Percentiles rank a stretch among this genome's conserved stretches.
Evolutionary conservation across 2,888 invertebrate species (phyloP).

Genomic region (Megalurothrips usitatus): DNA sequence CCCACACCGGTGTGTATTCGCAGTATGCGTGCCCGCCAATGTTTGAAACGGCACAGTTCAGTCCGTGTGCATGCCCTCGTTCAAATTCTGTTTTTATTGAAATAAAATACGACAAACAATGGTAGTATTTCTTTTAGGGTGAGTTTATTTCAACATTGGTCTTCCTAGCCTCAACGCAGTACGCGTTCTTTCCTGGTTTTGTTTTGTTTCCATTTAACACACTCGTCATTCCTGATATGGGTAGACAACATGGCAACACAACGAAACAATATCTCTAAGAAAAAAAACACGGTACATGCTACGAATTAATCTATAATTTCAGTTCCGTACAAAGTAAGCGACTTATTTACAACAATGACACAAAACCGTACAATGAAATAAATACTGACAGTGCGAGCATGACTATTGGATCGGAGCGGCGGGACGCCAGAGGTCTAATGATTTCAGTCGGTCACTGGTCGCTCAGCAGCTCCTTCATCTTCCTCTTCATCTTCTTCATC

Average conservation of each 20-base stretch:
- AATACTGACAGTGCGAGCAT: background rate
- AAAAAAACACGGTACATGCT: background rate
- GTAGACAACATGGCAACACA: background rate
- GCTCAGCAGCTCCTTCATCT: constrained; percentile 8
- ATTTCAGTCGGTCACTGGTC: background rate
- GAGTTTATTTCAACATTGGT: background rate
- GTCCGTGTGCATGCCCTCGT: too few species aligned
- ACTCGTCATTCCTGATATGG: background rate
- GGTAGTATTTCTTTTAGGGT: background rate
- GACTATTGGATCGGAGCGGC: background rate
- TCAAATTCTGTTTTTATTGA: too few species aligned
- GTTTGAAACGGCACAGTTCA: background rate
- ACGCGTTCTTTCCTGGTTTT: background rate
- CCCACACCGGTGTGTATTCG: background rate
- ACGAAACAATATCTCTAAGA: background rate
- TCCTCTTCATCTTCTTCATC: constrained; percentile 21
- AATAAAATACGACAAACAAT: background rate
- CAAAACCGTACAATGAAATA: background rate
- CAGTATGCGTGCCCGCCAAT: background rate
- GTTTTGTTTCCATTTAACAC: background rate
- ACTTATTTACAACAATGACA: background rate
- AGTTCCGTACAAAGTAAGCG: background rate
- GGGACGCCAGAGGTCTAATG: too few species aligned
- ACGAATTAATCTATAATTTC: too few species aligned
- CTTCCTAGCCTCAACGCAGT: background rate